Conservation (phyloP, 2,113 vertebrate species). For the Mixornis gularis region DNA sequence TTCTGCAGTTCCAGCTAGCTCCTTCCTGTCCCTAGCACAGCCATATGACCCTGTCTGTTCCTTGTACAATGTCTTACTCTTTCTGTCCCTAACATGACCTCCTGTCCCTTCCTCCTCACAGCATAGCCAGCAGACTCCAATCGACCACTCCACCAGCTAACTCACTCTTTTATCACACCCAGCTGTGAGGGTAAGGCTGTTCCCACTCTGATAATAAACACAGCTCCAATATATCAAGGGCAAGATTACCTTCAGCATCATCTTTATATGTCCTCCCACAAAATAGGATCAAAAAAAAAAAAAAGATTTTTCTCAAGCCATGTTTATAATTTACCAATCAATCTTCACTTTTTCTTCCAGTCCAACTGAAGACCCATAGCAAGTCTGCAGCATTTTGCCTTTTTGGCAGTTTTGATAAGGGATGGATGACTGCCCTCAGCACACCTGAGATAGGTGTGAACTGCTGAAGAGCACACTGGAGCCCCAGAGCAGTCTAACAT, state of each 20-base stretch:
- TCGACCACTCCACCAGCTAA: not conserved
- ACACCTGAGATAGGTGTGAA: not conserved
- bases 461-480: not conserved
- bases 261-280: not conserved
- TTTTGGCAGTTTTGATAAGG: constrained; percentile 47
- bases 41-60: not conserved
- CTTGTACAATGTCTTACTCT: not conserved
- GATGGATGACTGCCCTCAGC: not conserved
- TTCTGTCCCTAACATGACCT: not conserved
- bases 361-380: not conserved
- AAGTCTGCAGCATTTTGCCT: not conserved
- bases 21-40: not conserved
- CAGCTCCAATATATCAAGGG: not conserved
- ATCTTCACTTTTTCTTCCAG: not conserved
- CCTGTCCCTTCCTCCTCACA: not conserved
- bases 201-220: not conserved
- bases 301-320: not conserved
- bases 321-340: constrained; percentile 27
- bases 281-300: not conserved
- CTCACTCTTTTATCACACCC: not conserved
- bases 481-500: not conserved
- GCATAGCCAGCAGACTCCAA: not conserved
- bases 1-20: not conserved
- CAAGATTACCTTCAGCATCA: not conserved
- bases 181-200: not conserved